Conservation (phyloP, 2,113 vertebrate genomes). For the Amblyornis subalaris region DNA sequence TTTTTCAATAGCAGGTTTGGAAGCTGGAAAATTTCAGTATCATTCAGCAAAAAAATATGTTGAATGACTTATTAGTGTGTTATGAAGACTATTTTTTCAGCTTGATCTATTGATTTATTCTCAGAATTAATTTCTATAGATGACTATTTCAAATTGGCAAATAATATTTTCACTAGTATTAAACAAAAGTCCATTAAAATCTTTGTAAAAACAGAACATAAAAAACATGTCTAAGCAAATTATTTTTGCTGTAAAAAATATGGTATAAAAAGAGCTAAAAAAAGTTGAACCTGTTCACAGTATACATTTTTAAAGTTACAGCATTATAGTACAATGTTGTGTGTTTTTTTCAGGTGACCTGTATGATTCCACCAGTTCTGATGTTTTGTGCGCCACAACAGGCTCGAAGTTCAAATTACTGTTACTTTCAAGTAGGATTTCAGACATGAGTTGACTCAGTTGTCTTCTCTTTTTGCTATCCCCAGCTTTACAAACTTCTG, state of each 20-base stretch:
- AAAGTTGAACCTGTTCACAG: constrained; percentile 72
- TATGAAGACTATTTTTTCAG: constrained; percentile 6
- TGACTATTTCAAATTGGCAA: constrained; percentile 49
- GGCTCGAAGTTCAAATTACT: neutral
- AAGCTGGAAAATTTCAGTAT: constrained; percentile 4
- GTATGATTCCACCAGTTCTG: neutral
- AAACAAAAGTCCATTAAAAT: constrained; percentile 53
- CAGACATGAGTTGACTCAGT: neutral
- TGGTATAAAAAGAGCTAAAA: constrained; percentile 69
- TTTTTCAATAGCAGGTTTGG: neutral
- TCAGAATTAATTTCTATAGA: constrained; percentile 19
- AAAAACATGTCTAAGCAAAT: constrained; percentile 59
- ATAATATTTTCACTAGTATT: constrained; percentile 49
- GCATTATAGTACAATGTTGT: constrained; percentile 55
- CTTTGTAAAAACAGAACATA: constrained; percentile 57
- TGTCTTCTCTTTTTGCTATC: neutral
- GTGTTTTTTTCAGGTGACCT: constrained; percentile 5
- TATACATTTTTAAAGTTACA: constrained; percentile 68
- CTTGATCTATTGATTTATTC: constrained; percentile 19
- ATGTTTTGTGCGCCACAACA: neutral
- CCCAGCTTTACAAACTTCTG: neutral
- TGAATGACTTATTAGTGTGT: constrained; percentile 13
- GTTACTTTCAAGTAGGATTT: neutral
- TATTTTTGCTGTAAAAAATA: constrained; percentile 64
- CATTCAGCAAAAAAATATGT: neutral